Evolutionary conservation across 53 echinoderm and acorn worm genomes (phyloP).

Genomic region (Paracentrotus lividus): DNA sequence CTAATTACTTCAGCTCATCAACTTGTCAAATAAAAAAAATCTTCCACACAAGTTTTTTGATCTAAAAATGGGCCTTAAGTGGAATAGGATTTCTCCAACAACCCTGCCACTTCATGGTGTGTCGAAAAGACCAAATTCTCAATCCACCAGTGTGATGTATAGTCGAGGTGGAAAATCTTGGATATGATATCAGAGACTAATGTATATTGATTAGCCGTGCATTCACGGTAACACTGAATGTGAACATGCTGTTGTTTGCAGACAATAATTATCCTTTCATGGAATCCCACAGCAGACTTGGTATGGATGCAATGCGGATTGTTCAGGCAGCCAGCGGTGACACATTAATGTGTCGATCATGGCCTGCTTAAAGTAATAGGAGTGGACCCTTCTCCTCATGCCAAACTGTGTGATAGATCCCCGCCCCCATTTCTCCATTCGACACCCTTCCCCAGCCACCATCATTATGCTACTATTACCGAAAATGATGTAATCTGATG

Average conservation of each 20-base stretch:
- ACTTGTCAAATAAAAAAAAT: no score
- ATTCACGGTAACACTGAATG: background rate
- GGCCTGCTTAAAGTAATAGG: background rate
- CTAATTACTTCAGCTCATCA: no score
- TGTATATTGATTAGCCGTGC: background rate
- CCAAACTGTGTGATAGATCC: background rate
- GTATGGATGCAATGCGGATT: background rate
- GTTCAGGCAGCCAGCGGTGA: background rate
- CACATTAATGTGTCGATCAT: constrained; percentile 5
- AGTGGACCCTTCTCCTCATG: background rate
- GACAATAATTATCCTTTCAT: constrained; percentile 1
- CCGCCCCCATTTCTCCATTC: background rate
- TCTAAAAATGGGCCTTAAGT: no score
- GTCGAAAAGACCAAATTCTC: background rate
- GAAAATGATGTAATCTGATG: no score
- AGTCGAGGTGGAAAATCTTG: background rate
- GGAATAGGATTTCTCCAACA: no score
- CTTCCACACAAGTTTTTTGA: no score
- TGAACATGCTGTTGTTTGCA: background rate
- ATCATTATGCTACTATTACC: background rate
- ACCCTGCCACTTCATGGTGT: no score
- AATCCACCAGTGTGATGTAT: background rate
- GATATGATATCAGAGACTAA: background rate
- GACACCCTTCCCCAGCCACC: background rate
- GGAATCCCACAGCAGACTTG: background rate